Conservation (phyloP, 1,140 invertebrate genomes). For the Dicyema japonicum region DNA sequence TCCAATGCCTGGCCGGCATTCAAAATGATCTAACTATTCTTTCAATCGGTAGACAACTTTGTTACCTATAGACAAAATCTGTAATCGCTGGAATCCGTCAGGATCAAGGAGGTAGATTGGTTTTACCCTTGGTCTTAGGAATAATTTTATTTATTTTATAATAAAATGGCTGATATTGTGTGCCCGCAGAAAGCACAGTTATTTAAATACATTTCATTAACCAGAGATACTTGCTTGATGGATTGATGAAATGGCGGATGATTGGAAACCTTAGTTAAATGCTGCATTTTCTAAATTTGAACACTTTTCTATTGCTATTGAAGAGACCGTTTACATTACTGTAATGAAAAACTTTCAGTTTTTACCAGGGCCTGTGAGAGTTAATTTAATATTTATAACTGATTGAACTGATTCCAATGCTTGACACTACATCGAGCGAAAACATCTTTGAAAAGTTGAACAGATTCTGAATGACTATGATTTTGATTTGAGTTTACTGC, state of each 20-base stretch:
- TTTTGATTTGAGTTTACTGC: constrained; percentile 4
- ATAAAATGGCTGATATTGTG: too few relatives aligned
- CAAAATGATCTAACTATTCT: too few relatives aligned
- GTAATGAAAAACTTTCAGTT: constrained; percentile 3
- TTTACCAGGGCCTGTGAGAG: constrained; percentile 3
- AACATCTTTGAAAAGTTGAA: constrained; percentile 3
- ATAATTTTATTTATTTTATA: too few relatives aligned
- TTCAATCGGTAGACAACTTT: too few relatives aligned
- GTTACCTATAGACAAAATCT: too few relatives aligned
- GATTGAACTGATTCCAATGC: constrained; percentile 4
- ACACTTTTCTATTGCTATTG: constrained; percentile 4
- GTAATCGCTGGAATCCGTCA: too few relatives aligned
- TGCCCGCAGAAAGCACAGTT: too few relatives aligned
- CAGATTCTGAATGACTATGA: constrained; percentile 3
- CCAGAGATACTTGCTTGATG: too few relatives aligned
- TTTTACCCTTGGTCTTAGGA: too few relatives aligned
- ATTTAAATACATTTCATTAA: too few relatives aligned
- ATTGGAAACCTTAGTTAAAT: constrained; percentile 3
- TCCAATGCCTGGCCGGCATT: too few relatives aligned
- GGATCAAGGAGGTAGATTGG: too few relatives aligned
- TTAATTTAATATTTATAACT: constrained; percentile 4
- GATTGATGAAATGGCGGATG: neutral
- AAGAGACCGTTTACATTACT: constrained; percentile 4
- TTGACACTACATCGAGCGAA: constrained; percentile 3
- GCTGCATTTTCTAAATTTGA: constrained; percentile 3